Evolutionary conservation across 1,140 invertebrate genomes (phyloP), one percentile per base, ranked within the genome.

Genomic region (Orchesella cincta): DNA sequence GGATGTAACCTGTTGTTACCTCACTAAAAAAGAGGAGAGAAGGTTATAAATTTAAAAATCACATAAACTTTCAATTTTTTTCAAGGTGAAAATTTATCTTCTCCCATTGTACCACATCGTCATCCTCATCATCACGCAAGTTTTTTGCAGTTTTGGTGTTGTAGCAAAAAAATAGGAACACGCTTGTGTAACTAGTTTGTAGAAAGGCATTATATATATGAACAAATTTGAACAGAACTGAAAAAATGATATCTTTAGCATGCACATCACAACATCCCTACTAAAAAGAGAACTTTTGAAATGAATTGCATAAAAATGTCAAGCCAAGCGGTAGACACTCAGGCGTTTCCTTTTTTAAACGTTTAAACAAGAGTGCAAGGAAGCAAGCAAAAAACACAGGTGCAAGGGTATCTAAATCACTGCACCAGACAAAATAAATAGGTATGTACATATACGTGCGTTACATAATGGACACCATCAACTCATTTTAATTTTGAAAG

Each of bases 21-120:
- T 18, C 52, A 57, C 52, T 57, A 57, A n/a, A 57, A 57, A 57
- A 57, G 23, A 3, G 23, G 23, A 26, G 52, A 57, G 52, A 57
- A n/a, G 23, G 5, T 18, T n/a, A 57, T 57, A 57, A 57, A 57
- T 57, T 57, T 18, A 57, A 57, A 57, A 57, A 12, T 57, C 52
- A 23, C 52, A 57, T 57, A 57, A 57, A 57, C 52, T 57, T 57
- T 57, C 23, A 8, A 57, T 57, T 57, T 57, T 57, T 57, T 57
- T 57, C 52, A 57, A 57, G 52, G 52, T 57, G 52, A 57, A 57
- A 57, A 57, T 57, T 57, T 57, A 57, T 57, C 52, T 57, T n/a
- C 52, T 57, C 5, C 23, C 52, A 57, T 57, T 23, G 23, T n/a
- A n/a, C 23, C 23, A 26, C 52, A 57, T n/a, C 52, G 23, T 57